A percentile compares a stretch with the other conserved stretches of the same genome.
Conservation (phyloP, 2,113 vertebrate species). For the Elephantulus edwardii region DNA sequence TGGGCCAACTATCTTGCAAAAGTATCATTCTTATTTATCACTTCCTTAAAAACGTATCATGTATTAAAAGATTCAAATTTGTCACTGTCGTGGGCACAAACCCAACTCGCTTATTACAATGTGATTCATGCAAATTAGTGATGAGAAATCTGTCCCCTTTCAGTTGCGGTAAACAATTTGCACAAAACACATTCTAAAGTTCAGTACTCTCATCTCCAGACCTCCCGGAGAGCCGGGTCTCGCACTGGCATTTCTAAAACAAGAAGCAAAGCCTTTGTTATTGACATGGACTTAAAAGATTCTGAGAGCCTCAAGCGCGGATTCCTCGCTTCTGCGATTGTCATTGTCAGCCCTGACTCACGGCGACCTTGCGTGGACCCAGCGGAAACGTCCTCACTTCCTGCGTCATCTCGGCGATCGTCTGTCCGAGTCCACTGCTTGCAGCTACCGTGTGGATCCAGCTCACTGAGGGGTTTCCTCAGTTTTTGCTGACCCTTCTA, state of each 20-base stretch:
- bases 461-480: background rate
- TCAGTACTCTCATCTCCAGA: background rate
- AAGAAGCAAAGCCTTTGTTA: constrained; percentile 24
- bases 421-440: background rate
- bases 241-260: constrained; percentile 33
- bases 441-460: background rate
- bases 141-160: constrained; percentile 55
- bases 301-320: background rate
- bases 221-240: background rate
- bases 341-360: background rate
- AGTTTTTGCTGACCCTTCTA: background rate
- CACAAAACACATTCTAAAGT: constrained; percentile 61
- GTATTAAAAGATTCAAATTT: constrained; percentile 64
- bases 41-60: constrained; percentile 47
- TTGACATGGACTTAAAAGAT: background rate
- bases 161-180: constrained; percentile 55
- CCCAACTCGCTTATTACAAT: constrained; percentile 63
- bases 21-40: constrained; percentile 43
- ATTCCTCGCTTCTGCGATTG: background rate
- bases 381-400: background rate
- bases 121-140: constrained; percentile 72
- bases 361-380: background rate
- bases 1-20: constrained; percentile 4
- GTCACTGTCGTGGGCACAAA: constrained; percentile 56
- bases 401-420: background rate